phyloP scores from a whole-genome alignment of 2,888 invertebrate species.

The Agriotes lineatus region DNA sequence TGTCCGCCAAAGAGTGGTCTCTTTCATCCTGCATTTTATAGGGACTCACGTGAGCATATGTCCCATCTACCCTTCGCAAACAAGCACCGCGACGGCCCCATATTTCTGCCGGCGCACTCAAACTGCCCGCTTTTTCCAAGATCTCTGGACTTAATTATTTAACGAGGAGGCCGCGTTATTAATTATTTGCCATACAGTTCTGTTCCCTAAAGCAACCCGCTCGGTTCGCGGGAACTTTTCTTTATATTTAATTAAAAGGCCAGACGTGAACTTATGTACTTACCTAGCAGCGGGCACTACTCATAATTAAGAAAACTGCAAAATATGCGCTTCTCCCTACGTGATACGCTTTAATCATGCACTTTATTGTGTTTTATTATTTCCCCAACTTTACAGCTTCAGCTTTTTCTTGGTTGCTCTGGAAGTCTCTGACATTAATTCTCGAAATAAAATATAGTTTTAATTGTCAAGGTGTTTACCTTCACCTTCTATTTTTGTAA shows the following conservation, averaged over 20 bases:
- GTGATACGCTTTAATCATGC: conserved; percentile 32
- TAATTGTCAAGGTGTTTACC: no score
- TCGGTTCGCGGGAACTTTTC: conserved; percentile 21
- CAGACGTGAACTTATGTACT: conserved; percentile 34
- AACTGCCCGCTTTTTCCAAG: background rate
- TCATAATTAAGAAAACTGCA: conserved; percentile 40
- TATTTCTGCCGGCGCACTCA: conserved; percentile 1
- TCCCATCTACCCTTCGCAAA: conserved; percentile 4
- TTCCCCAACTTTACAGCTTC: background rate
- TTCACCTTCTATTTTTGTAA: no score
- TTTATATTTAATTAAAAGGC: conserved; percentile 37
- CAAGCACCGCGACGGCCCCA: conserved; percentile 13
- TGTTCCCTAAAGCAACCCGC: conserved; percentile 8
- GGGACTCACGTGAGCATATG: conserved; percentile 34
- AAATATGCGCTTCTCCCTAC: conserved; percentile 25
- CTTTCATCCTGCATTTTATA: conserved; percentile 33
- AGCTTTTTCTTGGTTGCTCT: background rate
- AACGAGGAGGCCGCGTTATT: conserved; percentile 8
- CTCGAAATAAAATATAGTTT: background rate
- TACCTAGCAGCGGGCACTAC: conserved; percentile 28
- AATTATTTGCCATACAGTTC: conserved; percentile 25
- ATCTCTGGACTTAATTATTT: conserved; percentile 14
- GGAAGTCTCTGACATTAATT: background rate
- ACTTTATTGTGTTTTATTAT: conserved; percentile 10
- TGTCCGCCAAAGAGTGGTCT: conserved; percentile 35